Evolutionary conservation across 2,797 vertebrate species (phyloP).

Genomic region (Periophthalmus magnuspinnatus): DNA sequence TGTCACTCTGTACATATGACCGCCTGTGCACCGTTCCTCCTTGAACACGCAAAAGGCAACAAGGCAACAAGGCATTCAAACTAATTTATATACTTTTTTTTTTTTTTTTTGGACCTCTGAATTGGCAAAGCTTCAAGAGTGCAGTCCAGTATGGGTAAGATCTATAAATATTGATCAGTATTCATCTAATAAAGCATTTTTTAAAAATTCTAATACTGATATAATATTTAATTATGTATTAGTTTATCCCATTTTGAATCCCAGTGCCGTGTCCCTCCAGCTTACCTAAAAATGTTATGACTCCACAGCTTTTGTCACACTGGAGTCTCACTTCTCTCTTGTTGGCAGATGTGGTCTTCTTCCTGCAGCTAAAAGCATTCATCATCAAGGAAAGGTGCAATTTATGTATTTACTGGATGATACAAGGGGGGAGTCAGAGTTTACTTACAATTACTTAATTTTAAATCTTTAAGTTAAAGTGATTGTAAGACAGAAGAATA

Average conservation of each 20-base stretch:
- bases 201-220: neutral
- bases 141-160: neutral
- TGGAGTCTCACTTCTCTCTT: conserved; percentile 22
- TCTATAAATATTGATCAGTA: neutral
- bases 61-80: conserved; percentile 7
- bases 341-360: conserved; percentile 47
- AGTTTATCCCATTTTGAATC: neutral
- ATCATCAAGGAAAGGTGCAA: conserved; percentile 36
- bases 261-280: neutral
- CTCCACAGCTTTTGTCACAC: conserved; percentile 26
- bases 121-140: neutral
- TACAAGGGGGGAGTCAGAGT: neutral
- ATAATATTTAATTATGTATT: neutral
- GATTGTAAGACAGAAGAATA: neutral
- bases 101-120: conserved; percentile 9
- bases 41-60: no score
- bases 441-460: neutral
- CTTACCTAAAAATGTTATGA: conserved; percentile 24
- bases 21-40: neutral
- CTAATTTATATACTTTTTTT: conserved; percentile 4
- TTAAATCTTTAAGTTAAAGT: neutral
- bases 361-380: conserved; percentile 44
- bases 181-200: no score
- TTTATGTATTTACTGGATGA: neutral
- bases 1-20: conserved; percentile 5